phyloP scores from a whole-genome alignment of 2,113 vertebrate genomes.

The Clarias magur region DNA sequence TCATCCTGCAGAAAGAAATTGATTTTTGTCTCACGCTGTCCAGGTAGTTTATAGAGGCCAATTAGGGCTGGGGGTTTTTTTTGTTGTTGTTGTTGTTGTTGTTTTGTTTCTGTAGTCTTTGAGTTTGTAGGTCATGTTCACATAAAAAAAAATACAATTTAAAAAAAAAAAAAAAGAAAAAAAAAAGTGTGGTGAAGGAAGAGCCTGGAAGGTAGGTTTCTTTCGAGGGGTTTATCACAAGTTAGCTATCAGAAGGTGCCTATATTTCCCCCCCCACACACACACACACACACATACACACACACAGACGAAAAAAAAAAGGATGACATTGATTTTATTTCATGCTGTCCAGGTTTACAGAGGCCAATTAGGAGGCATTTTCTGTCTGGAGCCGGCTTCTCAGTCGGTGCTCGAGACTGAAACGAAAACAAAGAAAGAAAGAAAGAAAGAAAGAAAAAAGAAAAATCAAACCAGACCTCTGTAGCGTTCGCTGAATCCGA shows the following conservation, averaged over 20 bases:
- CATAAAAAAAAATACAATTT: neutral
- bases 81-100: neutral
- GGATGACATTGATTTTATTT: constrained; percentile 26
- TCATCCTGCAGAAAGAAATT: constrained; percentile 44
- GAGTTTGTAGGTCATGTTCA: neutral
- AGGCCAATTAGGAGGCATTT: constrained; percentile 37
- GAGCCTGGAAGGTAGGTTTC: neutral
- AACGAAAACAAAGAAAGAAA: neutral
- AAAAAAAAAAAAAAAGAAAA: neutral
- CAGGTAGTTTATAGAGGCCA: constrained; percentile 41
- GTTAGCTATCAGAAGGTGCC: neutral
- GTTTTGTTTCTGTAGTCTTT: neutral
- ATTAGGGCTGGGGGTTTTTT: constrained; percentile 37
- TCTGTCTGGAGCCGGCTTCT: constrained; percentile 13
- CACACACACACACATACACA: neutral
- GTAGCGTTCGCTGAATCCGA: constrained; percentile 39
- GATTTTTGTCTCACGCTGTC: constrained; percentile 45
- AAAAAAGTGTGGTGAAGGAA: neutral
- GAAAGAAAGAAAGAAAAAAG: constrained; percentile 3
- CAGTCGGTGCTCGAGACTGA: neutral
- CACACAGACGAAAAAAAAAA: neutral
- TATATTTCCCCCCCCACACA: neutral
- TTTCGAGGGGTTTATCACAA: neutral
- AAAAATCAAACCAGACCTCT: constrained; percentile 17
- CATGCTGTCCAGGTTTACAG: constrained; percentile 31